A percentile compares a stretch with the other conserved stretches of the same genome.
Evolutionary conservation across 2,888 invertebrate genomes (phyloP).

Genomic region (Ectropis crepuscularia): DNA sequence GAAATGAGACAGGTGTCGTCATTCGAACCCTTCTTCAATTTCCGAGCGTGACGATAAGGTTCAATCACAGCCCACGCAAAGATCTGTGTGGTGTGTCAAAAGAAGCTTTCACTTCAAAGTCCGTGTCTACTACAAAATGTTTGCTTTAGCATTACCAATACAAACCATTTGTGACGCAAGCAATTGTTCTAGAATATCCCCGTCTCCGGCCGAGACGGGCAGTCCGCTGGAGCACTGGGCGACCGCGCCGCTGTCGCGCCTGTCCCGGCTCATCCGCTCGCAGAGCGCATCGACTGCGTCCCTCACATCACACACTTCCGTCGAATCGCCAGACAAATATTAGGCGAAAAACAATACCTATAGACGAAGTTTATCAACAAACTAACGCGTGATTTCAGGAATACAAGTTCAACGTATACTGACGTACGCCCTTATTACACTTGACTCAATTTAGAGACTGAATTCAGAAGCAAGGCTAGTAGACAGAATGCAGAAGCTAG

Average conservation of each 20-base stretch:
- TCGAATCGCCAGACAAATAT: slow-evolving; percentile 59
- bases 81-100: too few species aligned
- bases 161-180: background rate
- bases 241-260: slow-evolving; percentile 70
- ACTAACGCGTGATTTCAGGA: background rate
- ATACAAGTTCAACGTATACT: background rate
- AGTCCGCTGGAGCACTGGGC: slow-evolving; percentile 79
- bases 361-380: background rate
- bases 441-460: too few species aligned
- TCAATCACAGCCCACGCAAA: too few species aligned
- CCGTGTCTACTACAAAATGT: background rate
- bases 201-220: slow-evolving; percentile 56
- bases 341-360: slow-evolving; percentile 33
- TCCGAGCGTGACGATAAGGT: too few species aligned
- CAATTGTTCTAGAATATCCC: slow-evolving; percentile 63
- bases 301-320: slow-evolving; percentile 58
- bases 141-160: background rate
- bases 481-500: too few species aligned
- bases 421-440: too few species aligned
- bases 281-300: slow-evolving; percentile 68
- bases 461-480: too few species aligned
- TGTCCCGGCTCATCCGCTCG: slow-evolving; percentile 70
- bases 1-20: too few species aligned
- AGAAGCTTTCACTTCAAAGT: too few species aligned
- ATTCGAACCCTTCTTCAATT: too few species aligned